Percentiles rank a stretch among this genome's conserved stretches.
These are phyloP conservation scores for Pseudococcus longispinus DNA, from an alignment of 2,888 invertebrate genomes.

Conservation along the genomic window DNA sequence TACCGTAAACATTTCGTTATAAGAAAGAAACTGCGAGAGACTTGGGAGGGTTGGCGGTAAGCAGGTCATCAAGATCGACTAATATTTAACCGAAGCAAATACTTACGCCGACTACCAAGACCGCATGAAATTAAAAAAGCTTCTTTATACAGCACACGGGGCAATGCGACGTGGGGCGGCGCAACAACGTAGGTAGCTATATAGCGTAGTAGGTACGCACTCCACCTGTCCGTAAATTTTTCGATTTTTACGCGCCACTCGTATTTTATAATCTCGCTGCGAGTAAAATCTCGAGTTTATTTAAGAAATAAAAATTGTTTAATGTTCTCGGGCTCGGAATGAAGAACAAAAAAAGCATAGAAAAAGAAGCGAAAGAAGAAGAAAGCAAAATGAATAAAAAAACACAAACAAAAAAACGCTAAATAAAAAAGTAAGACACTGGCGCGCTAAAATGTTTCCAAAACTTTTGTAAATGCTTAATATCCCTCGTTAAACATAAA, in stretches of 20 bases:
- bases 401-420: neutral
- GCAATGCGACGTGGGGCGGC: neutral
- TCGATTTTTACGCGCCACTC: conserved; percentile 24
- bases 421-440: conserved; percentile 26
- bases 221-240: conserved; percentile 14
- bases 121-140: neutral
- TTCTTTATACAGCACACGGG: neutral
- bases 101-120: neutral
- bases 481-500: conserved; percentile 35
- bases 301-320: neutral
- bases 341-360: neutral
- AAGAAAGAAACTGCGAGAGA: neutral
- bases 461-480: conserved; percentile 39
- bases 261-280: conserved; percentile 22
- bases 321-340: conserved; percentile 1
- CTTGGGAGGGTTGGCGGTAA: neutral
- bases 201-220: neutral
- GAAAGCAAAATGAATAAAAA: neutral
- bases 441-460: conserved; percentile 33
- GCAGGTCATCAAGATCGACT: neutral
- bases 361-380: neutral
- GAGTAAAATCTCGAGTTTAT: conserved; percentile 26
- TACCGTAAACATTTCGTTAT: neutral
- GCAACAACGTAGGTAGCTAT: neutral
- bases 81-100: neutral